phyloP scores from a whole-genome alignment of 2,888 invertebrate genomes.

The Scaptomyza tumidula region DNA sequence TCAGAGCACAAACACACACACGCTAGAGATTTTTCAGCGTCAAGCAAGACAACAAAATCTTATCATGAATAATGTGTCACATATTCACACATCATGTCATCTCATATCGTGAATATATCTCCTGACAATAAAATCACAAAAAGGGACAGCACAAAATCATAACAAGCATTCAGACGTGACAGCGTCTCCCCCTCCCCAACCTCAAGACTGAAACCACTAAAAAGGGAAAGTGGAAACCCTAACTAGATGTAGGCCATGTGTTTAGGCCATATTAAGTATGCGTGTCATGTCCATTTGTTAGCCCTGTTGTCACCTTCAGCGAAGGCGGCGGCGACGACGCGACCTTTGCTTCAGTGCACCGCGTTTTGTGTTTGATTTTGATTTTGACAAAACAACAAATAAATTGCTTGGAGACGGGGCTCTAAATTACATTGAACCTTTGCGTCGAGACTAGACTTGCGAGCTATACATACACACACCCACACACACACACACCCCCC shows the following conservation, averaged over 20 bases:
- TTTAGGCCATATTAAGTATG: constrained; percentile 64
- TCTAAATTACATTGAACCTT: constrained; percentile 42
- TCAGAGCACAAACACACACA: constrained; percentile 12
- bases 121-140: constrained; percentile 52
- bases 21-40: constrained; percentile 26
- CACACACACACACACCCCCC: constrained; percentile 4
- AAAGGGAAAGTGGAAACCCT: neutral
- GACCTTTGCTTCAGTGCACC: constrained; percentile 44
- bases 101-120: constrained; percentile 3
- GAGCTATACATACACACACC: neutral
- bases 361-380: constrained; percentile 40
- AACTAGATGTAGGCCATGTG: constrained; percentile 7
- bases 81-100: constrained; percentile 65
- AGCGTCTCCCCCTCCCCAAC: constrained; percentile 3
- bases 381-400: constrained; percentile 38
- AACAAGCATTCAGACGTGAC: constrained; percentile 66
- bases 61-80: constrained; percentile 77
- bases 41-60: constrained; percentile 47
- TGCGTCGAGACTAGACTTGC: constrained; percentile 49
- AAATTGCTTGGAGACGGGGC: constrained; percentile 34
- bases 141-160: constrained; percentile 55
- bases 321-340: constrained; percentile 22
- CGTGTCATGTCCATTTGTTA: constrained; percentile 76
- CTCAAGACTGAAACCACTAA: constrained; percentile 5
- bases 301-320: constrained; percentile 67